phyloP scores from a whole-genome alignment of 2,797 vertebrate genomes.

The Xenentodon cancila region DNA sequence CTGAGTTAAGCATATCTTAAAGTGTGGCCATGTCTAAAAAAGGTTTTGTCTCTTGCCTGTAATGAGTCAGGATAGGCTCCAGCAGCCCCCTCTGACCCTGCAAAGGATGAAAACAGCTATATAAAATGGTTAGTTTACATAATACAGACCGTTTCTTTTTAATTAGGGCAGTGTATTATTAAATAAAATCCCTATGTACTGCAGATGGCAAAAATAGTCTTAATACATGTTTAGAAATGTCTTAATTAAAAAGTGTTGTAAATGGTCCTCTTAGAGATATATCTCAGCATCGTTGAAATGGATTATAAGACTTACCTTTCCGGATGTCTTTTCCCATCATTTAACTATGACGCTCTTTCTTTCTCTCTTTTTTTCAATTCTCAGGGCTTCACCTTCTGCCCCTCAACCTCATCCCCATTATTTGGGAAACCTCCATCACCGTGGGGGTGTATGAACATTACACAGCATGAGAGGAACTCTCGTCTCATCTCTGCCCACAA shows the following conservation, averaged over 20 bases:
- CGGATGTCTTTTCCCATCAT: background rate
- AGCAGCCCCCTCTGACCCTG: too few species aligned
- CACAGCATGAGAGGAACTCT: slow-evolving; percentile 66
- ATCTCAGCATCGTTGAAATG: too few species aligned
- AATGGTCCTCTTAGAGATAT: too few species aligned
- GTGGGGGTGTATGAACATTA: slow-evolving; percentile 57
- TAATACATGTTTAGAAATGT: too few species aligned
- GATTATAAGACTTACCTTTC: too few species aligned
- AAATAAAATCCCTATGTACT: background rate
- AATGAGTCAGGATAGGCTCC: too few species aligned
- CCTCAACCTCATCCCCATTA: slow-evolving; percentile 27
- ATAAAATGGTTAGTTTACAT: slow-evolving; percentile 22
- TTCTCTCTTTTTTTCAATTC: background rate
- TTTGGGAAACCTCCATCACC: slow-evolving; percentile 70
- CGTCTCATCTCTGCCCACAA: slow-evolving; percentile 55
- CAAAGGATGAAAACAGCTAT: too few species aligned
- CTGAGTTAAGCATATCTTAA: too few species aligned
- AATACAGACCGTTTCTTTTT: slow-evolving; percentile 1
- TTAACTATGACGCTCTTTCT: background rate
- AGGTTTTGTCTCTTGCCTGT: too few species aligned
- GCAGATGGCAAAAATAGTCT: background rate
- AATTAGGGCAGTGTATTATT: slow-evolving; percentile 7
- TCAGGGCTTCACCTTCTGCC: slow-evolving; percentile 24
- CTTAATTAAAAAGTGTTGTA: too few species aligned
- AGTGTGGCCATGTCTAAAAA: too few species aligned